A percentile compares a stretch with the other conserved stretches of the same genome.
Conservation (phyloP, 2,888 invertebrate species). For the Meandrusa payeni region DNA sequence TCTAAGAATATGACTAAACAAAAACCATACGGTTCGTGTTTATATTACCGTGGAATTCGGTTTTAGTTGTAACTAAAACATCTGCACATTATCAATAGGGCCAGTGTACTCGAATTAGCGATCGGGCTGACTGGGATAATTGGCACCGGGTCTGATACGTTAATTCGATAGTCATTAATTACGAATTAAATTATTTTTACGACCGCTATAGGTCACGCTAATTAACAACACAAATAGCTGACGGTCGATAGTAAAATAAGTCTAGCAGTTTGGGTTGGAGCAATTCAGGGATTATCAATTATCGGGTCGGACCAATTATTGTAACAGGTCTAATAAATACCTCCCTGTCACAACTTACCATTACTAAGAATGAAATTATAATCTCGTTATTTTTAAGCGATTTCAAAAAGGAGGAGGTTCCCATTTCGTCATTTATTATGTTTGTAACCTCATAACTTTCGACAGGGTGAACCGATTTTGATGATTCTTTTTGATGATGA, state of each 20-base stretch:
- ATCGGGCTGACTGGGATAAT: conserved; percentile 23
- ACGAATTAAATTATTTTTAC: conserved; percentile 34
- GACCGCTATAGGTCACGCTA: conserved; percentile 34
- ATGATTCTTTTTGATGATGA: too few relatives aligned
- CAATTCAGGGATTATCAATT: conserved; percentile 8
- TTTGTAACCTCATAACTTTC: too few relatives aligned
- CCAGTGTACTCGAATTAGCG: conserved; percentile 26
- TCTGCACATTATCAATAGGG: neutral
- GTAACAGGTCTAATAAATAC: too few relatives aligned
- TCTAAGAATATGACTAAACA: too few relatives aligned
- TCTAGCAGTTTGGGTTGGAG: conserved; percentile 25
- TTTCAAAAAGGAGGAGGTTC: too few relatives aligned
- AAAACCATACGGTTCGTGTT: too few relatives aligned
- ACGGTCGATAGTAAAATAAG: conserved; percentile 33
- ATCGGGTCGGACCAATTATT: neutral
- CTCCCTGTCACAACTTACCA: too few relatives aligned
- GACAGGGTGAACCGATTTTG: too few relatives aligned
- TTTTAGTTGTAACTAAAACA: conserved; percentile 1
- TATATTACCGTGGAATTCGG: conserved; percentile 20
- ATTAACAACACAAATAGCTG: conserved; percentile 36
- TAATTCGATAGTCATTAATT: conserved; percentile 28
- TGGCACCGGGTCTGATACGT: conserved; percentile 8
- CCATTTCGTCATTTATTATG: too few relatives aligned
- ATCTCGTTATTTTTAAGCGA: too few relatives aligned
- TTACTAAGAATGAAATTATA: too few relatives aligned